Conservation (phyloP, 2,113 vertebrate species). For the Aplodontia rufa region DNA sequence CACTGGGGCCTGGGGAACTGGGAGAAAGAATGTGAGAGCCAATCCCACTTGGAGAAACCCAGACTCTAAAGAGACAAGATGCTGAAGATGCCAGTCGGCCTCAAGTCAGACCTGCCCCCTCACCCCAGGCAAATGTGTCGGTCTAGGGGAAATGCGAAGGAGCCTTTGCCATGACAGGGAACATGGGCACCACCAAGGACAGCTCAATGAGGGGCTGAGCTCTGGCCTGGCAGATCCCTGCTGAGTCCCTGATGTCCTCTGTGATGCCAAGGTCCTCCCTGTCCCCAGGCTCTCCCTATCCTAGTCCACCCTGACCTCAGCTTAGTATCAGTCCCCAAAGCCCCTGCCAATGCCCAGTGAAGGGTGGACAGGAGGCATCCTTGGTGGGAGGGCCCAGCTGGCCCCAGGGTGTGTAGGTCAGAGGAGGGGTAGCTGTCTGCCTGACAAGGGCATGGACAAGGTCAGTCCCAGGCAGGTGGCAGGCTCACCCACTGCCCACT, state of each 20-base stretch:
- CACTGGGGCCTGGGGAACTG: background rate
- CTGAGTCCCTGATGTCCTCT: background rate
- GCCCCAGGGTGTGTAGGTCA: background rate
- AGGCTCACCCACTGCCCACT: slow-evolving; percentile 3
- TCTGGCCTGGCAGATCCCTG: background rate
- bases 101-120: background rate
- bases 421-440: background rate
- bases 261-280: background rate
- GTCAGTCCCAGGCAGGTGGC: slow-evolving; percentile 21
- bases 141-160: background rate
- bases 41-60: background rate
- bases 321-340: background rate
- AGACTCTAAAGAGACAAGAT: background rate
- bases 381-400: background rate
- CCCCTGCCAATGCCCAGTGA: background rate
- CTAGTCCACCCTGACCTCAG: background rate
- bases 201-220: background rate
- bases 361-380: background rate
- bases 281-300: slow-evolving; percentile 38
- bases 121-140: background rate
- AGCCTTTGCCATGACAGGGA: background rate
- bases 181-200: background rate
- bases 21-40: background rate
- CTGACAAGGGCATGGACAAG: background rate
- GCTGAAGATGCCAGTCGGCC: background rate